phyloP scores from a whole-genome alignment of 2,888 invertebrate genomes.

The Agapetus fuscipes region DNA sequence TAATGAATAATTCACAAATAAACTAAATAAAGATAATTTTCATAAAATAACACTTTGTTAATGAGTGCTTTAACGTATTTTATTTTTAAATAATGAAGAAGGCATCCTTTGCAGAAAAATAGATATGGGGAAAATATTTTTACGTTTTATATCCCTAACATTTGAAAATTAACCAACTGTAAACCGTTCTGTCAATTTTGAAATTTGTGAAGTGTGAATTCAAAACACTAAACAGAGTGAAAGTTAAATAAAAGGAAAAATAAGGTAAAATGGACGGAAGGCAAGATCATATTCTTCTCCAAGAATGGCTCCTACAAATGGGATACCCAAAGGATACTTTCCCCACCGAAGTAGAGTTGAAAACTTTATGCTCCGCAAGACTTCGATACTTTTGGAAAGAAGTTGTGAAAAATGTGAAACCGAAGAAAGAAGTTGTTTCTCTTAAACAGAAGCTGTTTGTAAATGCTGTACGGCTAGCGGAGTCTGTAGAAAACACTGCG shows the following conservation, averaged over 20 bases:
- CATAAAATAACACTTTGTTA: too few species aligned
- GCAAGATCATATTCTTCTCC: conserved; percentile 7
- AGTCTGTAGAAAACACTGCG: conserved; percentile 10
- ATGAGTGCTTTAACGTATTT: too few species aligned
- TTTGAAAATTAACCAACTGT: not conserved
- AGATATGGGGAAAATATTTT: too few species aligned
- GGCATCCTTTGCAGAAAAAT: too few species aligned
- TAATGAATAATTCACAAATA: too few species aligned
- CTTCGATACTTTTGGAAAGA: conserved; percentile 14
- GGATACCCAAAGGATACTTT: conserved; percentile 14
- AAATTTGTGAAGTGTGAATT: too few species aligned
- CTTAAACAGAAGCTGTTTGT: conserved; percentile 12
- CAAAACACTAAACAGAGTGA: too few species aligned
- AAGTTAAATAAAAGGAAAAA: too few species aligned
- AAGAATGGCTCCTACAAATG: conserved; percentile 14
- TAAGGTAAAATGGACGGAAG: conserved; percentile 9
- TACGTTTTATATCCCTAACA: too few species aligned
- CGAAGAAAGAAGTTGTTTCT: conserved; percentile 10
- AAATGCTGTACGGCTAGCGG: conserved; percentile 7
- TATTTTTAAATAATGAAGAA: too few species aligned
- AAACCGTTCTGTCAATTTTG: not conserved
- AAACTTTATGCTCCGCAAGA: conserved; percentile 12
- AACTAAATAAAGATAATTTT: too few species aligned
- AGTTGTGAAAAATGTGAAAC: conserved; percentile 11
- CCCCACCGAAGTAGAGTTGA: conserved; percentile 11